Percentiles rank a stretch among this genome's conserved stretches.
These are phyloP conservation scores for Gambelia wislizenii DNA, from an alignment of 2,797 vertebrate species.

Conservation along the genomic window DNA sequence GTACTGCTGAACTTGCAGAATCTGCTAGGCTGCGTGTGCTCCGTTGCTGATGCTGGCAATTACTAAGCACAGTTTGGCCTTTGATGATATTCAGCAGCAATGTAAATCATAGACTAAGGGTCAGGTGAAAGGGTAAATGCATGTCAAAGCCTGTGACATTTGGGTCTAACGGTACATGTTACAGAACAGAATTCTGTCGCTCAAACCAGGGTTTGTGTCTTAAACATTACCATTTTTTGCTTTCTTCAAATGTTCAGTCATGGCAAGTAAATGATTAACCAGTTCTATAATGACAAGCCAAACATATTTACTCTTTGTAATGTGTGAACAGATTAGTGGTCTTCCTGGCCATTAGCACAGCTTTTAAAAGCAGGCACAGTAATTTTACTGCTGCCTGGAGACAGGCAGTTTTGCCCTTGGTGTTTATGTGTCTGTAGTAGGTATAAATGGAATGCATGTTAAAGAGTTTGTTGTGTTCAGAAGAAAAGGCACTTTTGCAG, in stretches of 20 bases:
- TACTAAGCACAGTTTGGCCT: background rate
- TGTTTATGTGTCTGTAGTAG: background rate
- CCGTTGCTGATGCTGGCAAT: background rate
- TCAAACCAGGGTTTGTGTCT: background rate
- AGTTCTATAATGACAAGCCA: background rate
- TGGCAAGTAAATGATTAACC: constrained; percentile 5
- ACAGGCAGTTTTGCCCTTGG: background rate
- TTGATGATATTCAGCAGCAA: background rate
- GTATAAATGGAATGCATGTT: constrained; percentile 10
- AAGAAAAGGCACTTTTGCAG: background rate
- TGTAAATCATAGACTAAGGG: background rate
- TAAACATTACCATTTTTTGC: background rate
- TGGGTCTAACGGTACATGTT: background rate
- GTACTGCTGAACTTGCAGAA: background rate
- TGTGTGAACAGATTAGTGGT: background rate
- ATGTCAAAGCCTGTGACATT: background rate
- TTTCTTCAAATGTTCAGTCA: background rate
- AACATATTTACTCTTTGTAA: background rate
- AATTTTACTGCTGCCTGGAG: constrained; percentile 11
- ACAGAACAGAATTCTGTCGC: background rate
- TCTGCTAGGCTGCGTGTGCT: background rate
- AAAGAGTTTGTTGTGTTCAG: background rate
- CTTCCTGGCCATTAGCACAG: background rate
- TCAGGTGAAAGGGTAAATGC: background rate
- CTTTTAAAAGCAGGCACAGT: constrained; percentile 1